Conservation (phyloP, 2,888 invertebrate species). For the Cheilosia vulpina region DNA sequence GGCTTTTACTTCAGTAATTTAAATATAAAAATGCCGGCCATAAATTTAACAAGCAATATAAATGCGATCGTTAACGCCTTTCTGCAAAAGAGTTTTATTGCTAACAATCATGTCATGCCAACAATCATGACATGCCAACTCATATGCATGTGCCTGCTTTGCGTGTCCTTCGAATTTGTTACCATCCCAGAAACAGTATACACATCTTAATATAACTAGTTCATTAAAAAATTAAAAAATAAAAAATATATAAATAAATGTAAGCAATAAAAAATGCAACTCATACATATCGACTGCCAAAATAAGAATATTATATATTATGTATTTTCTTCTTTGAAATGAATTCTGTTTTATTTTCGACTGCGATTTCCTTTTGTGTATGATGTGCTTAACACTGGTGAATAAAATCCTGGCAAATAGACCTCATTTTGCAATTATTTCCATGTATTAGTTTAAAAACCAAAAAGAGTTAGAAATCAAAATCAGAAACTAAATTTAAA, state of each 20-base stretch:
- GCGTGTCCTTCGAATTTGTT: constrained; percentile 19
- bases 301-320: constrained; percentile 32
- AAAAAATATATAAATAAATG: background rate
- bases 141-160: background rate
- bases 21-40: constrained; percentile 10
- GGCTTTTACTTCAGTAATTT: constrained; percentile 1
- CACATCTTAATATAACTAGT: background rate
- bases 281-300: constrained; percentile 74
- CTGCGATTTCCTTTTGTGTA: background rate
- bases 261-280: constrained; percentile 73
- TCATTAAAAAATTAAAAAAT: constrained; percentile 15
- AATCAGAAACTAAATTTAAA: constrained; percentile 49
- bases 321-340: constrained; percentile 29
- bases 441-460: constrained; percentile 3
- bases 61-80: constrained; percentile 15
- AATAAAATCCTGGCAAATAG: constrained; percentile 13
- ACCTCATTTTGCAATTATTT: constrained; percentile 42
- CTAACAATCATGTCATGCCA: background rate
- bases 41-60: constrained; percentile 36
- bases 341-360: constrained; percentile 8
- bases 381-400: constrained; percentile 27
- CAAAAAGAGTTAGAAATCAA: constrained; percentile 49
- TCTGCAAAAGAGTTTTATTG: constrained; percentile 9
- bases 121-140: background rate
- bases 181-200: constrained; percentile 18